These are phyloP conservation scores for Colletes collaris DNA, from an alignment of 2,888 invertebrate species.

Conservation along the genomic window DNA sequence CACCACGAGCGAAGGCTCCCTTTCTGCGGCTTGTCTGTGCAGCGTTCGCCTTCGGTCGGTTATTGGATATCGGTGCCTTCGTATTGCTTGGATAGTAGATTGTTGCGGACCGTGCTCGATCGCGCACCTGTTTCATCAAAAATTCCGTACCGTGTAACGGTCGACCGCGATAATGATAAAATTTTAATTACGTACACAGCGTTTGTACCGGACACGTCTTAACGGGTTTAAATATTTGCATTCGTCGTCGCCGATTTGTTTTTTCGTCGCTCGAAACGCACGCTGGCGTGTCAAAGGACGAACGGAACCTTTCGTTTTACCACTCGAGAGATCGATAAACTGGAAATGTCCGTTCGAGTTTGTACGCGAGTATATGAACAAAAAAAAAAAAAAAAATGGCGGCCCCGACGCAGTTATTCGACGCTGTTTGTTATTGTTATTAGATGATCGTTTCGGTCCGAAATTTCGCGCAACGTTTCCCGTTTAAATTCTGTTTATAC, in stretches of 20 bases:
- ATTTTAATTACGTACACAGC: constrained; percentile 7
- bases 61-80: constrained; percentile 30
- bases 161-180: background rate
- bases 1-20: constrained; percentile 6
- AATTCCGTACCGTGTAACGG: background rate
- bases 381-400: no score
- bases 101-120: constrained; percentile 16
- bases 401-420: no score
- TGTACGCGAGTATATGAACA: no score
- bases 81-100: constrained; percentile 15
- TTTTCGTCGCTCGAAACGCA: background rate
- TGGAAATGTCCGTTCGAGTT: background rate
- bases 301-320: background rate
- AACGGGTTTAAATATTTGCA: background rate
- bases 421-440: background rate
- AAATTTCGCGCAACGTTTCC: no score
- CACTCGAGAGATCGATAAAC: background rate
- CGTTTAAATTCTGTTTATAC: background rate
- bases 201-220: background rate
- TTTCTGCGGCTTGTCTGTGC: background rate
- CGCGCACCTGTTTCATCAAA: background rate
- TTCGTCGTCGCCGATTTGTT: background rate
- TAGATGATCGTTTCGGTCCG: constrained; percentile 18
- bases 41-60: background rate
- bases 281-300: background rate